phyloP scores from a whole-genome alignment of 2,888 invertebrate species.

The Ctena decussata region DNA sequence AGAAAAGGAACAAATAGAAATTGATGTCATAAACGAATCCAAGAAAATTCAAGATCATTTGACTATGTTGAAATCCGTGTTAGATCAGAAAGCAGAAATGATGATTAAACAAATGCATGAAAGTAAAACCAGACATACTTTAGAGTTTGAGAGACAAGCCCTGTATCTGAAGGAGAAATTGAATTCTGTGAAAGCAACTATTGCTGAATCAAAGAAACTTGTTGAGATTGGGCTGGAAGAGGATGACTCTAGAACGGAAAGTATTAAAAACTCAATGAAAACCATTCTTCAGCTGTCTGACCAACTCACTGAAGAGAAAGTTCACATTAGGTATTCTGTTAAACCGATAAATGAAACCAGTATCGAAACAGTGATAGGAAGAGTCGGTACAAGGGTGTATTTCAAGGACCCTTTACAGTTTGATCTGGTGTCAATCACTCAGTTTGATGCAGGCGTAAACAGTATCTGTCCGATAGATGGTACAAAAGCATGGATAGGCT shows the following conservation, averaged over 20 bases:
- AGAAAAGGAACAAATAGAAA: slow-evolving; percentile 35
- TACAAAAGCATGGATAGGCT: slow-evolving; percentile 53
- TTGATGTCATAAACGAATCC: slow-evolving; percentile 48
- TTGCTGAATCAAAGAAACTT: slow-evolving; percentile 28
- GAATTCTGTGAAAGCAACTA: slow-evolving; percentile 19
- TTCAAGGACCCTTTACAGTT: slow-evolving; percentile 40
- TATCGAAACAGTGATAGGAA: slow-evolving; percentile 47
- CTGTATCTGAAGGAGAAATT: slow-evolving; percentile 30
- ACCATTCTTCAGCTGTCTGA: slow-evolving; percentile 45
- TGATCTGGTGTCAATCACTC: slow-evolving; percentile 23
- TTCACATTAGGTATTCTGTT: slow-evolving; percentile 51
- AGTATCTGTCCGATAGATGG: slow-evolving; percentile 58
- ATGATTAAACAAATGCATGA: slow-evolving; percentile 54
- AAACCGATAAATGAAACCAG: slow-evolving; percentile 45
- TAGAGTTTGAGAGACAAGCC: slow-evolving; percentile 47
- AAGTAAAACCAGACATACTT: slow-evolving; percentile 47
- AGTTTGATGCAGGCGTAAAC: slow-evolving; percentile 53
- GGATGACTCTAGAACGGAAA: background rate
- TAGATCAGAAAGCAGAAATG: slow-evolving; percentile 51
- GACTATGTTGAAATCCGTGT: slow-evolving; percentile 34
- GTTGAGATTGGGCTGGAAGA: background rate
- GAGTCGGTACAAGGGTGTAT: slow-evolving; percentile 57
- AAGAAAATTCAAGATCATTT: slow-evolving; percentile 51
- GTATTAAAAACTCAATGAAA: slow-evolving; percentile 23
- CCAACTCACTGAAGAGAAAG: slow-evolving; percentile 54